Base-by-base conservation (phyloP, 2,888 invertebrate genomes). In the Galeopsomyia nigrocyanea region DNA sequence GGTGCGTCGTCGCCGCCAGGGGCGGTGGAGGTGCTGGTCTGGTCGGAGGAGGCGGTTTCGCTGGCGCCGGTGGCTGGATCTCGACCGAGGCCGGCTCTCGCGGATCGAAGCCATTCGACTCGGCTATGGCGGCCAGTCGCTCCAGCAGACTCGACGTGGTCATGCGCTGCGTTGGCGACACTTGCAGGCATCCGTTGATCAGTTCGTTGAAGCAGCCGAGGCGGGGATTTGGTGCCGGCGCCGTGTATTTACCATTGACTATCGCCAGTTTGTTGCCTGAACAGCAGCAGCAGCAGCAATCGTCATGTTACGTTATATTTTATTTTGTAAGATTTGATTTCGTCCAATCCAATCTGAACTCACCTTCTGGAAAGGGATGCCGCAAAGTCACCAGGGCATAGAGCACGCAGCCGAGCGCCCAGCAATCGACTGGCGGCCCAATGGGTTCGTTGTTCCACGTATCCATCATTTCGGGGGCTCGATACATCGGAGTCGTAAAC, bases 381-480 rank as follows among this genome's bases (percentile, higher is more conserved):
- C 93, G 93, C 88, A 95, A 93, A 84, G 93, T 98, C 86, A 98
- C 97, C 19, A 99, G 88, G 60, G 94, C 92, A 86, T 95, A 99
- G 16, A 99, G 88, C 77, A 99, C 92, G 87, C 99, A 99, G 9
- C 99, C 99, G 16, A 99, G 88, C 0, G 99, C 98, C 99, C 99
- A 99, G 50, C 98, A 90, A 87, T 99, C 99, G 1, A 94, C 92
- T 56, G 94, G 92, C 77, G 94, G 91, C 70, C 97, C 97, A 78
- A 99, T 97, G 75, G 93, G 94, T 83, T 94, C 93, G 86, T 99
- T 98, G 82, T 94, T 96, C 95, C 99, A 99, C 5, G 98, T 95
- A 84, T 99, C 98, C 76, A 99, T 89, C 93, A 99, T 97, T 89
- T 99, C 99, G 46, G 99, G 99, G 0, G 99, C 95, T 84, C 99